Evolutionary conservation across 2,113 vertebrate genomes (phyloP).

Genomic region (Austrofundulus limnaeus): DNA sequence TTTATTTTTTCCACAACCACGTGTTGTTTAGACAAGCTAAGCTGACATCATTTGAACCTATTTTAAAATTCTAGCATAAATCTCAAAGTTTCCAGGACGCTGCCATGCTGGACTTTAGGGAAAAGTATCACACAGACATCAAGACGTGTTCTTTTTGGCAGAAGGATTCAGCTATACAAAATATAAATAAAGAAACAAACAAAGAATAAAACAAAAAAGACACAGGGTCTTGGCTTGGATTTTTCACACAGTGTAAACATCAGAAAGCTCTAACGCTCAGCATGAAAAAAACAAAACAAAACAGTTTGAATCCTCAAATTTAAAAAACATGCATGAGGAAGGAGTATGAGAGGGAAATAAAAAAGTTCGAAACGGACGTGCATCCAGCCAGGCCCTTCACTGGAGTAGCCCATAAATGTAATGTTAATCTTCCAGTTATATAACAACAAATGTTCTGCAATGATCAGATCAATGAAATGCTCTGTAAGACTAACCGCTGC

Average conservation of each 20-base stretch:
- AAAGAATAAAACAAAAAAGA: too few relatives aligned
- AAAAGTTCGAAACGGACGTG: neutral
- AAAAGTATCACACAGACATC: neutral
- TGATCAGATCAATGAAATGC: neutral
- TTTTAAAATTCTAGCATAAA: neutral
- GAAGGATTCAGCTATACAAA: neutral
- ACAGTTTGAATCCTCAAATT: neutral
- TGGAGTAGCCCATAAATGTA: neutral
- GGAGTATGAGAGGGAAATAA: neutral
- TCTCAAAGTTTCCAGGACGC: neutral
- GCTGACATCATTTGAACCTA: neutral
- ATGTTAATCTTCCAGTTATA: neutral
- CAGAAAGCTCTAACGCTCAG: neutral
- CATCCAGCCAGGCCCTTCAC: too few relatives aligned
- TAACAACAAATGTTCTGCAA: neutral
- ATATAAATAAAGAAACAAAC: neutral
- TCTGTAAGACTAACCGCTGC: too few relatives aligned
- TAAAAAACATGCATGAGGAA: neutral
- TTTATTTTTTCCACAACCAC: neutral
- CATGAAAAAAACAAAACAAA: constrained; percentile 6
- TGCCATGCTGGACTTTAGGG: neutral
- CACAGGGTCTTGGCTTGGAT: neutral
- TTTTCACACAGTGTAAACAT: neutral
- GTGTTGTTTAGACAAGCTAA: neutral
- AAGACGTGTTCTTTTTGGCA: neutral